These are phyloP conservation scores for Glaucomys volans DNA, from an alignment of 2,113 vertebrate genomes.

Conservation along the genomic window DNA sequence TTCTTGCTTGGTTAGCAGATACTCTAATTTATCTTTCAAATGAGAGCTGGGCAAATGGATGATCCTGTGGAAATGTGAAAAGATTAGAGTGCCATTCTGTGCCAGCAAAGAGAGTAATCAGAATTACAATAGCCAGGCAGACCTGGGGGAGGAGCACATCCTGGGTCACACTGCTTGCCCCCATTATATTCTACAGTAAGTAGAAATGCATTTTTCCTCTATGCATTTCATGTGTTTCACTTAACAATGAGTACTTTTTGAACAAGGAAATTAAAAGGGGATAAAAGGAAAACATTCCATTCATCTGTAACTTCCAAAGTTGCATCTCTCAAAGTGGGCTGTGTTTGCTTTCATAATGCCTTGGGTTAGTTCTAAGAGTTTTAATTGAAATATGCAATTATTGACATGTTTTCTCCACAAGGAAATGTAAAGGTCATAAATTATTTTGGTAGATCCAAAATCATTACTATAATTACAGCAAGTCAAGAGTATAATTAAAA, in stretches of 20 bases:
- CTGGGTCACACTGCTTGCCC: slow-evolving; percentile 72
- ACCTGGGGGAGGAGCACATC: slow-evolving; percentile 69
- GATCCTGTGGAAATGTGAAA: background rate
- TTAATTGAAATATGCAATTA: background rate
- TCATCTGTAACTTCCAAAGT: background rate
- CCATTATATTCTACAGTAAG: slow-evolving; percentile 68
- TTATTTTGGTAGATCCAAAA: background rate
- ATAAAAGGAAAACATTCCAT: background rate
- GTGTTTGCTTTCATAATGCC: background rate
- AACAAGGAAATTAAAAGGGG: background rate
- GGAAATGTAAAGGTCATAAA: background rate
- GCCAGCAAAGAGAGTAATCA: background rate
- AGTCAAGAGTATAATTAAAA: background rate
- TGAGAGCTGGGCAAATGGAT: background rate
- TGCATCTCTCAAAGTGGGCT: background rate
- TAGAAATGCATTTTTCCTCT: background rate
- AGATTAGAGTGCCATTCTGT: background rate
- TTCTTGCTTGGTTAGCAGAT: background rate
- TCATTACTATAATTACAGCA: background rate
- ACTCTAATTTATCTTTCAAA: background rate
- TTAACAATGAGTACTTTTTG: background rate
- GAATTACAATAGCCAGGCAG: background rate
- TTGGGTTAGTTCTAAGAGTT: background rate
- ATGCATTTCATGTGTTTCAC: background rate
- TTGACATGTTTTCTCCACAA: background rate